These are phyloP conservation scores for Gymnothorax reevesii DNA, from an alignment of 2,797 vertebrate species.

Conservation along the genomic window DNA sequence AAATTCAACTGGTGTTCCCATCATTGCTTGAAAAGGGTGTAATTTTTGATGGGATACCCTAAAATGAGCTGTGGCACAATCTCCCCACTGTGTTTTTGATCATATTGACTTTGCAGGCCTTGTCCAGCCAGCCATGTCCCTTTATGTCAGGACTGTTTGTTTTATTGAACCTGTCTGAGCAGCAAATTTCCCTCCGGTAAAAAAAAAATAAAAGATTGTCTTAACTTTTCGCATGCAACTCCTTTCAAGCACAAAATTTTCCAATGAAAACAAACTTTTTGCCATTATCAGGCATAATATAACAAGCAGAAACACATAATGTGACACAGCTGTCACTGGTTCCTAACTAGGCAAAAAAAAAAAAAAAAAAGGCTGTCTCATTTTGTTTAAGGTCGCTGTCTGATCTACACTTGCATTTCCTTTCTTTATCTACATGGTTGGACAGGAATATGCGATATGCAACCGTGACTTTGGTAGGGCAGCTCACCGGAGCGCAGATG, in stretches of 20 bases:
- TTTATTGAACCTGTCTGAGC: neutral
- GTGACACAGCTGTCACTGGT: neutral
- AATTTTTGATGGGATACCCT: neutral
- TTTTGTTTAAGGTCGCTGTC: neutral
- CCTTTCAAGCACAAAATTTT: neutral
- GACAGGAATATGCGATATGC: neutral
- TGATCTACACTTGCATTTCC: neutral
- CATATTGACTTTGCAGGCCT: neutral
- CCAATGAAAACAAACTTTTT: no score
- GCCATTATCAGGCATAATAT: neutral
- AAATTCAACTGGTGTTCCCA: neutral
- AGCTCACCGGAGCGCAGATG: conserved; percentile 21
- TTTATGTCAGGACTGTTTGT: neutral
- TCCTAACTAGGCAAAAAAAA: neutral
- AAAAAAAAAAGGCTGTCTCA: neutral
- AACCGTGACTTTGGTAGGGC: neutral
- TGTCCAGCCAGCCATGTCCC: neutral
- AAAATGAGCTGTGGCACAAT: neutral
- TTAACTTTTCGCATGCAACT: neutral
- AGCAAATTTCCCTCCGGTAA: neutral
- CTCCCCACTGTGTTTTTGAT: neutral
- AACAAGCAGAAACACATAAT: neutral
- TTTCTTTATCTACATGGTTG: neutral
- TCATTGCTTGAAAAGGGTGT: neutral
- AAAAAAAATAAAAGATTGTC: neutral